Conservation (phyloP, 2,888 invertebrate species). For the Eurytoma californica region DNA sequence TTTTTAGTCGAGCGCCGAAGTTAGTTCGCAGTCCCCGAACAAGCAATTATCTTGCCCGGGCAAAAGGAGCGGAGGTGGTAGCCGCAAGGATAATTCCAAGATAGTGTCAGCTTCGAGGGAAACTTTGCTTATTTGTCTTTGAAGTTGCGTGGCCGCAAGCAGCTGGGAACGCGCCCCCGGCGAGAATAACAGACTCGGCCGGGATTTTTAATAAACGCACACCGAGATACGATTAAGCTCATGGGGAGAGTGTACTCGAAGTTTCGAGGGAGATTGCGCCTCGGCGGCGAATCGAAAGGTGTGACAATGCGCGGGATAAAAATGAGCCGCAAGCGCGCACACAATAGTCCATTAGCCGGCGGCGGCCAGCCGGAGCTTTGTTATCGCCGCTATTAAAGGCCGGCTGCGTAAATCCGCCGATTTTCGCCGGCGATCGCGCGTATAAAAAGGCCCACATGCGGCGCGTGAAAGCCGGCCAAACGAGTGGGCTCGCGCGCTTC, state of each 20-base stretch:
- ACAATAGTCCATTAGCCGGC: constrained; percentile 53
- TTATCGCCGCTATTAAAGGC: background rate
- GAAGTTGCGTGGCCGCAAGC: constrained; percentile 33
- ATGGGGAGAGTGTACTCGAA: no score
- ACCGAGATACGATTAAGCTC: no score
- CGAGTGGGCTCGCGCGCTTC: constrained; percentile 19
- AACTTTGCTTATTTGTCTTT: constrained; percentile 61
- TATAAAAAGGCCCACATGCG: constrained; percentile 17
- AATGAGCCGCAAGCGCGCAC: constrained; percentile 22
- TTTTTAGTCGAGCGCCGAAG: no score
- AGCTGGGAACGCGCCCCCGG: constrained; percentile 31
- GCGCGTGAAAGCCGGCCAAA: constrained; percentile 38
- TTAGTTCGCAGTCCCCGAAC: background rate
- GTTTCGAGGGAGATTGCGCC: no score
- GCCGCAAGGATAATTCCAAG: constrained; percentile 67
- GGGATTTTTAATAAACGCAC: no score
- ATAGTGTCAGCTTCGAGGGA: constrained; percentile 64
- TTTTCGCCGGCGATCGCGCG: constrained; percentile 20
- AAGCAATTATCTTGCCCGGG: constrained; percentile 67
- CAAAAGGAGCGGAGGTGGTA: constrained; percentile 64
- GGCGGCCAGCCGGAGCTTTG: constrained; percentile 4
- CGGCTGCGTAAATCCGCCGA: constrained; percentile 24
- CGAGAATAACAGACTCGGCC: background rate
- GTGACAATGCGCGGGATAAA: constrained; percentile 21
- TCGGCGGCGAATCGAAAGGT: background rate